phyloP scores from a whole-genome alignment of 1,140 invertebrate genomes.

The Zaprionus davidi region DNA sequence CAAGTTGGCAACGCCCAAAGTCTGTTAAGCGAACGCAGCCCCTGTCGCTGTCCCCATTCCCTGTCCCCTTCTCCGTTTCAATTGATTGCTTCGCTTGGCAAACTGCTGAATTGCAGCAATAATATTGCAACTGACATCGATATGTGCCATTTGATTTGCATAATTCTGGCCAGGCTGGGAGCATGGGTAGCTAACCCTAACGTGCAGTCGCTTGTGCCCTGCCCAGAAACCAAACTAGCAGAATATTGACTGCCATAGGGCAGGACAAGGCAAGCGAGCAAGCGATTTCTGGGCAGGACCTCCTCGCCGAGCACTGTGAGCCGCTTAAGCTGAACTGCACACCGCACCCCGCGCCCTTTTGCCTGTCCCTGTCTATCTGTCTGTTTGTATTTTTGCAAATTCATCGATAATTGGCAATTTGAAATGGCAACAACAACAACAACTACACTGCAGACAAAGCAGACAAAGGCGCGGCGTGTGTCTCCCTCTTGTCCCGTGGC shows the following conservation, averaged over 20 bases:
- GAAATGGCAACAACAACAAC: constrained; percentile 77
- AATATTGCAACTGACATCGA: constrained; percentile 79
- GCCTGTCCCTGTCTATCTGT: constrained; percentile 35
- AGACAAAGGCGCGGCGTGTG: constrained; percentile 49
- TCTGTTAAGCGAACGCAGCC: constrained; percentile 11
- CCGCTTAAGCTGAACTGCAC: constrained; percentile 63
- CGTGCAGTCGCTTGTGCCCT: constrained; percentile 27
- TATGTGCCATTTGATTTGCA: constrained; percentile 81
- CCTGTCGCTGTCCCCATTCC: neutral
- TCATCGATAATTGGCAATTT: constrained; percentile 81
- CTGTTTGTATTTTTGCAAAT: constrained; percentile 80
- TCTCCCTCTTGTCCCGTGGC: neutral
- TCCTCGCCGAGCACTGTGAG: constrained; percentile 28
- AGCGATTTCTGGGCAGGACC: constrained; percentile 24
- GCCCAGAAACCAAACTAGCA: constrained; percentile 50
- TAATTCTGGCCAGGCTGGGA: constrained; percentile 56
- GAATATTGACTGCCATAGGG: constrained; percentile 54
- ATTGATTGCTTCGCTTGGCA: constrained; percentile 60
- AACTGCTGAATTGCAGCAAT: constrained; percentile 79
- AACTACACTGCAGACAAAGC: constrained; percentile 6
- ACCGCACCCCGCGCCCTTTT: constrained; percentile 42
- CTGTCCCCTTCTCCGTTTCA: neutral
- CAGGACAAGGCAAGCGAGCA: constrained; percentile 14
- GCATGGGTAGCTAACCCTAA: constrained; percentile 42
- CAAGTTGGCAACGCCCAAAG: constrained; percentile 39